These are phyloP conservation scores for Chromoteleia sp. DNA, from an alignment of 2,888 invertebrate genomes.

Conservation along the genomic window DNA sequence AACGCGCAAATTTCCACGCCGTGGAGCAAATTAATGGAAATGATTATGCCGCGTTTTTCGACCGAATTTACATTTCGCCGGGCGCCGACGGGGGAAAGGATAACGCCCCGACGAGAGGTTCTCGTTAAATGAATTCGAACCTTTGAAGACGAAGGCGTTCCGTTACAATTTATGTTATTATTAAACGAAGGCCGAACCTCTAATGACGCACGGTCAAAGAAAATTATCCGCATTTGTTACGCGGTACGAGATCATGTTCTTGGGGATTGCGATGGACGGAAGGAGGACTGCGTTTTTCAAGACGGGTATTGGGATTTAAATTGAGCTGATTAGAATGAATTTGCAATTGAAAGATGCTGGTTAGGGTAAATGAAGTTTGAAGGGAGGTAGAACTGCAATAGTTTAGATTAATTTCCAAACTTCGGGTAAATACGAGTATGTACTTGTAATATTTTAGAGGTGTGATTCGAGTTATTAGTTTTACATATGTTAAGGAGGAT, in stretches of 20 bases:
- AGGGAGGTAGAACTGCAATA: background rate
- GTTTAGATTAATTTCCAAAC: background rate
- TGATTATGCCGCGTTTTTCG: conserved; percentile 47
- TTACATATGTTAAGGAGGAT: too few species aligned
- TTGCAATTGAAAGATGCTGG: conserved; percentile 19
- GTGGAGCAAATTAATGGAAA: conserved; percentile 50
- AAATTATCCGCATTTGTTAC: conserved; percentile 42
- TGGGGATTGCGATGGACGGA: background rate
- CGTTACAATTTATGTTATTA: conserved; percentile 50
- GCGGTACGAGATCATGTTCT: conserved; percentile 1
- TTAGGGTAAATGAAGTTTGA: background rate
- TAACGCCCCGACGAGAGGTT: conserved; percentile 10
- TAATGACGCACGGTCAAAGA: conserved; percentile 44
- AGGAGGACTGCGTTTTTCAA: conserved; percentile 9
- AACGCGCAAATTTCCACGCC: too few species aligned
- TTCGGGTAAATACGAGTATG: too few species aligned
- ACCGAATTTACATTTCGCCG: conserved; percentile 36
- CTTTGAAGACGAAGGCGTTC: conserved; percentile 34
- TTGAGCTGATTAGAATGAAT: conserved; percentile 25
- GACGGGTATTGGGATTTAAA: conserved; percentile 16
- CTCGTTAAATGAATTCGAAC: conserved; percentile 20
- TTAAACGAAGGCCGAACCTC: conserved; percentile 18
- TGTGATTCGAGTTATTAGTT: too few species aligned
- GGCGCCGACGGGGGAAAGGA: background rate
- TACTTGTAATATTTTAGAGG: background rate